A percentile compares a stretch with the other conserved stretches of the same genome.
Conservation (phyloP, 2,888 invertebrate genomes). For the Drosophila vallismaia region DNA sequence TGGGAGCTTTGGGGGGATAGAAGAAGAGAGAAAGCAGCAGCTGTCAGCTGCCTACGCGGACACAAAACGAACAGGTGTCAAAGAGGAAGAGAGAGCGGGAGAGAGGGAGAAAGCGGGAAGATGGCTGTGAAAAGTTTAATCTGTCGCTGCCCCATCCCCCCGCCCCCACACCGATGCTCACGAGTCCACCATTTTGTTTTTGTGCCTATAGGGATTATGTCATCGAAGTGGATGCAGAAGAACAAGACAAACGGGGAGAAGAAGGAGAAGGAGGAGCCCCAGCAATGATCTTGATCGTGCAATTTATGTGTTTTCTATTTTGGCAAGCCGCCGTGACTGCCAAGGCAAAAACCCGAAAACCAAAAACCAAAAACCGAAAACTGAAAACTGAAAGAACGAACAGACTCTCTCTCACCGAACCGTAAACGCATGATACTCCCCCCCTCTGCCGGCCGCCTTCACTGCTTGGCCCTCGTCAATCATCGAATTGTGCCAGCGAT, state of each 20-base stretch:
- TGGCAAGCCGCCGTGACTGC: conserved; percentile 67
- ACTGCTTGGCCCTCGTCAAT: conserved; percentile 37
- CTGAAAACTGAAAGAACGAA: conserved; percentile 2
- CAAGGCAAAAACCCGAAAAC: conserved; percentile 53
- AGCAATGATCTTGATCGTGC: conserved; percentile 75
- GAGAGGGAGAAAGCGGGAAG: conserved; percentile 4
- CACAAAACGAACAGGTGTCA: conserved; percentile 68
- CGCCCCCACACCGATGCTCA: no score
- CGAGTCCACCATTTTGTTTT: neutral
- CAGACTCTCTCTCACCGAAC: conserved; percentile 13
- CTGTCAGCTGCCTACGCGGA: conserved; percentile 50
- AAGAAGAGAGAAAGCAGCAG: conserved; percentile 12
- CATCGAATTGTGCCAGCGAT: conserved; percentile 45
- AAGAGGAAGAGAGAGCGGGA: conserved; percentile 17
- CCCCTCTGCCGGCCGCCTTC: neutral
- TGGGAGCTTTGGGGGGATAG: neutral
- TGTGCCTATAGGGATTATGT: conserved; percentile 53
- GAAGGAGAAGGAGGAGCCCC: conserved; percentile 4
- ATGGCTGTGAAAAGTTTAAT: conserved; percentile 12
- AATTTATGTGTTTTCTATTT: conserved; percentile 76
- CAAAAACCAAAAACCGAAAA: conserved; percentile 19
- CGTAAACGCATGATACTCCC: conserved; percentile 27
- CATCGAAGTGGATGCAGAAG: conserved; percentile 44
- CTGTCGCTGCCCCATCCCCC: neutral
- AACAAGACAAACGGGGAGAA: conserved; percentile 2